Percentiles rank a stretch among this genome's conserved stretches.
Conservation (phyloP, 2,113 vertebrate genomes). For the Tachuris rubrigastra region DNA sequence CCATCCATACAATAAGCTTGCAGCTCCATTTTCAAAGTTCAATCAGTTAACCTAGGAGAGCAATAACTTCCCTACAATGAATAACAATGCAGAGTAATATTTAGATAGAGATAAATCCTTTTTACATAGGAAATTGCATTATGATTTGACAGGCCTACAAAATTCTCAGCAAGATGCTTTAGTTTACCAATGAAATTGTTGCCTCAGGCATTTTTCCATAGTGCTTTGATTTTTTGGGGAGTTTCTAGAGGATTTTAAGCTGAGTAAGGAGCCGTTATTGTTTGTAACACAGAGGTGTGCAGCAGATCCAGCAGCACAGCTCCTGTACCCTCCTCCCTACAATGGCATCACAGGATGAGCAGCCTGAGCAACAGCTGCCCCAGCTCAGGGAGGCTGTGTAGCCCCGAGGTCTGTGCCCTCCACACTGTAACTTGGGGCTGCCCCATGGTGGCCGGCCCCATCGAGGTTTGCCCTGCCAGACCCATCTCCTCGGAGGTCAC, state of each 20-base stretch:
- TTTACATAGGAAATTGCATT: conserved; percentile 75
- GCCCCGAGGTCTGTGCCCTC: background rate
- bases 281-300: background rate
- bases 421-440: rapidly evolving
- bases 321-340: background rate
- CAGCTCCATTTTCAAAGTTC: conserved; percentile 72
- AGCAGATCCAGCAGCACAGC: background rate
- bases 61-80: conserved; percentile 68
- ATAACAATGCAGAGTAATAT: conserved; percentile 72
- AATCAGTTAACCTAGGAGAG: conserved; percentile 77
- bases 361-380: background rate
- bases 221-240: conserved; percentile 8
- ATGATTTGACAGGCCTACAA: conserved; percentile 55
- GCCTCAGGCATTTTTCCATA: conserved; percentile 66
- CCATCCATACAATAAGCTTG: conserved; percentile 57
- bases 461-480: rapidly evolving
- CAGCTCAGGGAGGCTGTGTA: rapidly evolving
- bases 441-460: background rate
- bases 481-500: background rate
- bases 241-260: conserved; percentile 55
- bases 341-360: background rate
- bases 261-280: conserved; percentile 37
- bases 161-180: conserved; percentile 57
- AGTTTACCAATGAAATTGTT: conserved; percentile 65
- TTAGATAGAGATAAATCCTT: conserved; percentile 70